Evolutionary conservation across 2,888 invertebrate species (phyloP), one percentile per base, ranked within the genome.

Genomic region (Zootermopsis nevadensis): DNA sequence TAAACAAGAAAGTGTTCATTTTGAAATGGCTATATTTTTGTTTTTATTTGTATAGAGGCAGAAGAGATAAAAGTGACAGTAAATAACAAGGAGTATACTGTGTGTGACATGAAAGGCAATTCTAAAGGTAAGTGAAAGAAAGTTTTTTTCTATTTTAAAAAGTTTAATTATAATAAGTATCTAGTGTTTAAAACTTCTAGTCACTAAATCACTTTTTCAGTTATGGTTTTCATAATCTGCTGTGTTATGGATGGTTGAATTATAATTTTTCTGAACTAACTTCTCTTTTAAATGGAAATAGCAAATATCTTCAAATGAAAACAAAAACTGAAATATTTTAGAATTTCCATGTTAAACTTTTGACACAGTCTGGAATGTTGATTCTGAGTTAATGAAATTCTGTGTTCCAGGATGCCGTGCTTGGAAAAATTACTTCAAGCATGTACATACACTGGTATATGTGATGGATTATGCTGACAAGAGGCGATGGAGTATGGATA

Each of bases 391-490:
- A 6, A 30, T 31, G 30, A 53, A 24, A 27, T n/a, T 8, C 60
- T 60, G 60, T 48, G 87, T 89, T 88, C 33, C 88, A 96, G 99
- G 99, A 85, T 93, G 99, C 88, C 94, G 98, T 89, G 99, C 99
- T 85, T 99, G 99, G 99, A 99, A 98, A 90, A 99, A 99, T 91
- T 99, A 99, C 91, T 99, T 99, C 91, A 99, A 99, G 82, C 99
- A 99, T 48, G 99, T 99, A 77, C 99, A 99, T 91, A 98, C 99
- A 82, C 99, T 99, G 88, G 99, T 99, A 84, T 99, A 99, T 91
- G 93, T 99, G 86, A 95, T 99, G 88, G 99, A 99, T 91, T 97
- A 97, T 77, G 97, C 95, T 90, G 99, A 99, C 91, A 94, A 95
- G 88, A 93, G 93, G 84, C 93, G 99, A 88, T 95, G 99, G 90